Conservation (phyloP, 2,113 vertebrate genomes). For the Pao palembangensis region DNA sequence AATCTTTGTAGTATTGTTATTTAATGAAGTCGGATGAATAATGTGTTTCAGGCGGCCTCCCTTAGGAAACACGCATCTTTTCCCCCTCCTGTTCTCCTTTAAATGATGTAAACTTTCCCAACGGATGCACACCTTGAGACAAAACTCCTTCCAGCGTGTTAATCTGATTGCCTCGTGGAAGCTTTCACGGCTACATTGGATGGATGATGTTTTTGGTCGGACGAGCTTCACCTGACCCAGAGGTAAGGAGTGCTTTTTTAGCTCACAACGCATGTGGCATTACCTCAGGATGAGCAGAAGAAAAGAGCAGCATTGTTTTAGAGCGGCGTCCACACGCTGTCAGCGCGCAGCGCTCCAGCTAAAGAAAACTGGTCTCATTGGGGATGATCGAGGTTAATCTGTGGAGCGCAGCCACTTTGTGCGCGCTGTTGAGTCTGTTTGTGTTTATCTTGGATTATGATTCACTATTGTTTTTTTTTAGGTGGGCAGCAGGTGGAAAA, state of each 20-base stretch:
- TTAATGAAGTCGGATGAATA: no score
- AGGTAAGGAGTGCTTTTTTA: slow-evolving; percentile 2
- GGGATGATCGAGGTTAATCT: slow-evolving; percentile 57
- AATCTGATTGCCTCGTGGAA: not conserved
- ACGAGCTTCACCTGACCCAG: slow-evolving; percentile 6
- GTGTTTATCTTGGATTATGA: slow-evolving; percentile 58
- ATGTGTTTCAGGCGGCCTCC: no score
- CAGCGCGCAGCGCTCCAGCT: slow-evolving; percentile 20
- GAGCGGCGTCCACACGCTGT: slow-evolving; percentile 24
- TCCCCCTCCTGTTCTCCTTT: not conserved
- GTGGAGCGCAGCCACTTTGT: slow-evolving; percentile 51
- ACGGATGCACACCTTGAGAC: not conserved
- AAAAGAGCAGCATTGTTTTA: slow-evolving; percentile 29
- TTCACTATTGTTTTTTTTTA: slow-evolving; percentile 62
- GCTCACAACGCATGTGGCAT: not conserved
- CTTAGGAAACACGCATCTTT: no score
- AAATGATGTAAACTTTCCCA: not conserved
- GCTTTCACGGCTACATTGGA: slow-evolving; percentile 12
- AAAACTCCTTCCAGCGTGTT: not conserved
- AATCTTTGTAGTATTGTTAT: no score
- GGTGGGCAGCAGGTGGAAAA: slow-evolving; percentile 70
- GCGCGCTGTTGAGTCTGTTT: slow-evolving; percentile 56
- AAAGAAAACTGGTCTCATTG: slow-evolving; percentile 46
- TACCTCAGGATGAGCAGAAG: slow-evolving; percentile 10
- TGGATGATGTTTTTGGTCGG: not conserved